phyloP scores from a whole-genome alignment of 2,797 vertebrate genomes.

The Cottoperca gobio region DNA sequence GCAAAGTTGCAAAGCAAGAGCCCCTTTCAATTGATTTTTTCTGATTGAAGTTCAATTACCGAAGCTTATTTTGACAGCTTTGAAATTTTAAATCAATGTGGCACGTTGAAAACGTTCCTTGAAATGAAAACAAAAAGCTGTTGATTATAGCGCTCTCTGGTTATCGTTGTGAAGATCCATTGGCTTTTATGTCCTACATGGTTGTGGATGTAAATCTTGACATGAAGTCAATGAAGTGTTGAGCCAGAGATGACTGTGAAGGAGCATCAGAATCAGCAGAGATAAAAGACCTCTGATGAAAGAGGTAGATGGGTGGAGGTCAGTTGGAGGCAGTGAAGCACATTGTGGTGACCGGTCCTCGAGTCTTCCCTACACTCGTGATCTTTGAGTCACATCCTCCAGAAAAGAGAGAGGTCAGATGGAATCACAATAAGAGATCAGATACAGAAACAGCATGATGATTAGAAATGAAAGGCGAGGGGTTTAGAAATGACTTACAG shows the following conservation, averaged over 20 bases:
- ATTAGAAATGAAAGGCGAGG: slow-evolving; percentile 19
- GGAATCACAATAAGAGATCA: slow-evolving; percentile 16
- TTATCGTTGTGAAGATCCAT: slow-evolving; percentile 15
- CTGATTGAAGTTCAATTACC: slow-evolving; percentile 57
- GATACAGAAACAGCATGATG: background rate
- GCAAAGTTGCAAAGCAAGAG: background rate
- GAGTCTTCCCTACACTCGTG: background rate
- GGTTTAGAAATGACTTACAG: slow-evolving; percentile 21
- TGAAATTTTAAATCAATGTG: slow-evolving; percentile 50
- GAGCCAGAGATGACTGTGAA: slow-evolving; percentile 5
- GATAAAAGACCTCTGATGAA: slow-evolving; percentile 52
- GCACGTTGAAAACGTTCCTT: slow-evolving; percentile 15
- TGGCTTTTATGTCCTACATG: slow-evolving; percentile 17
- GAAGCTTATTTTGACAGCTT: slow-evolving; percentile 35
- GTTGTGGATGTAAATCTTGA: slow-evolving; percentile 47
- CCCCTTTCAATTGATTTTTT: slow-evolving; percentile 49
- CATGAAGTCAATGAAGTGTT: slow-evolving; percentile 36
- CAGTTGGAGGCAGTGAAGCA: background rate
- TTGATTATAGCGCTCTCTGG: slow-evolving; percentile 39
- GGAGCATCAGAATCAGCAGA: slow-evolving; percentile 24
- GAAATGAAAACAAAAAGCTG: slow-evolving; percentile 37
- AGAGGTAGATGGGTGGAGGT: slow-evolving; percentile 21
- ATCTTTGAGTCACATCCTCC: slow-evolving; percentile 13
- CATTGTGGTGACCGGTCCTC: slow-evolving; percentile 21
- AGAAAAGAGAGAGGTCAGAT: slow-evolving; percentile 24